Evolutionary conservation across 2,113 vertebrate species (phyloP).

Genomic region (Corythornis madagascariensis): DNA sequence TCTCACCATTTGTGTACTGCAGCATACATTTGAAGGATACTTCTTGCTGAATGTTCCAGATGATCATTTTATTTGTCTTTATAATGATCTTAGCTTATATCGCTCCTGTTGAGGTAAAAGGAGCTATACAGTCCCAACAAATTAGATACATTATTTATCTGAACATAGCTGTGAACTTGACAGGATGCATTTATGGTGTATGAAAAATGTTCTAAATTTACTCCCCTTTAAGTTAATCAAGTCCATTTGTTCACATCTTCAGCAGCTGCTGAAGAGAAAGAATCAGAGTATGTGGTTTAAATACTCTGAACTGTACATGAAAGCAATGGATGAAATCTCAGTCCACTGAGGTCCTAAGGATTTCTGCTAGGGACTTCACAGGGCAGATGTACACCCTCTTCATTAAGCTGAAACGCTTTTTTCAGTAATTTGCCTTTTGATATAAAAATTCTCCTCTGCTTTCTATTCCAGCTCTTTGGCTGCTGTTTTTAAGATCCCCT

Average conservation of each 20-base stretch:
- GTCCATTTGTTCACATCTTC: slow-evolving; percentile 47
- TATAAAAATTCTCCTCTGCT: background rate
- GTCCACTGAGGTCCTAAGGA: background rate
- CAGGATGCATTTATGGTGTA: background rate
- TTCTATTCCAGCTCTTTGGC: background rate
- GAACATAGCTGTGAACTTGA: slow-evolving; percentile 5
- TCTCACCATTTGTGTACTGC: background rate
- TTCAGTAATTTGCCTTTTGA: background rate
- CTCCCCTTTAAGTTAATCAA: slow-evolving; percentile 50
- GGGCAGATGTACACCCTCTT: background rate
- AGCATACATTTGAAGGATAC: background rate
- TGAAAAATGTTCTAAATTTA: slow-evolving; percentile 49
- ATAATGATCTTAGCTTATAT: background rate
- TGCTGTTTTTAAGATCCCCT: background rate
- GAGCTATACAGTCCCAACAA: background rate
- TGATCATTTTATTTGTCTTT: background rate
- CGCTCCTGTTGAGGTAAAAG: background rate
- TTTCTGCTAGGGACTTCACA: background rate
- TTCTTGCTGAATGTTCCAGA: background rate
- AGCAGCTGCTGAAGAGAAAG: slow-evolving; percentile 49
- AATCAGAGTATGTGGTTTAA: background rate
- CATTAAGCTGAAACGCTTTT: background rate
- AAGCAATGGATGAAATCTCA: slow-evolving; percentile 4
- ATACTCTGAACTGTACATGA: background rate
- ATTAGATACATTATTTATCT: slow-evolving; percentile 20